These are phyloP conservation scores for Chiridota heheva DNA, from an alignment of 35 echinoderm and acorn worm genomes.

Conservation along the genomic window DNA sequence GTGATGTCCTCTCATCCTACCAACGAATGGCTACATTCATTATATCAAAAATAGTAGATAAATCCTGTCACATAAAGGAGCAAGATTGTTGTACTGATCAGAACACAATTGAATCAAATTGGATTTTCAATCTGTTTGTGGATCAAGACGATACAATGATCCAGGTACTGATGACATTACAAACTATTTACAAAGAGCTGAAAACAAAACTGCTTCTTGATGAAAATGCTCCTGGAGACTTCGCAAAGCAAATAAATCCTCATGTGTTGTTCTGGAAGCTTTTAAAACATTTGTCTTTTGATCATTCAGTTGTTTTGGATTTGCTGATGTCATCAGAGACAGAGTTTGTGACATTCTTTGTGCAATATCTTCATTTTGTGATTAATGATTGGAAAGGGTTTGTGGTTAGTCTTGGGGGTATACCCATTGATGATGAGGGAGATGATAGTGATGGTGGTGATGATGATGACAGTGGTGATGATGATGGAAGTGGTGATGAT, in stretches of 20 bases:
- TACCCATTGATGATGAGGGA: not conserved
- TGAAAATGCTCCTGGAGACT: not conserved
- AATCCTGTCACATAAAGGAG: too few species aligned
- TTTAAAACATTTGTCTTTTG: slow-evolving; percentile 47
- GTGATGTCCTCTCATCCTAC: too few species aligned
- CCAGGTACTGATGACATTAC: slow-evolving; percentile 14
- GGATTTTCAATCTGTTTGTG: slow-evolving; percentile 54
- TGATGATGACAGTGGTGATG: slow-evolving; percentile 18
- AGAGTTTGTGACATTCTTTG: slow-evolving; percentile 48
- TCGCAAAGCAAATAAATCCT: slow-evolving; percentile 3
- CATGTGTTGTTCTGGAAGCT: slow-evolving; percentile 49
- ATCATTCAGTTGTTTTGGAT: slow-evolving; percentile 61
- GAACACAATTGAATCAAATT: too few species aligned
- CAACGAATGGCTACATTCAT: too few species aligned
- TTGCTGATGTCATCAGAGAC: slow-evolving; percentile 69
- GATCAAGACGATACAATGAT: slow-evolving; percentile 58
- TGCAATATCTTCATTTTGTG: slow-evolving; percentile 40
- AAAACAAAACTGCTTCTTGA: not conserved
- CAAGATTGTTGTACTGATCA: too few species aligned
- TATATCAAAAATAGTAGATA: too few species aligned
- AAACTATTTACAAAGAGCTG: slow-evolving; percentile 3
- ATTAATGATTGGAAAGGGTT: slow-evolving; percentile 30
- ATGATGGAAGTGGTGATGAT: not conserved
- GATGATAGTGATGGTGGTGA: not conserved
- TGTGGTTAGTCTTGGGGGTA: not conserved